Evolutionary conservation across 2,797 vertebrate genomes (phyloP), one percentile per base, ranked within the genome.

Genomic region (Miichthys miiuy): DNA sequence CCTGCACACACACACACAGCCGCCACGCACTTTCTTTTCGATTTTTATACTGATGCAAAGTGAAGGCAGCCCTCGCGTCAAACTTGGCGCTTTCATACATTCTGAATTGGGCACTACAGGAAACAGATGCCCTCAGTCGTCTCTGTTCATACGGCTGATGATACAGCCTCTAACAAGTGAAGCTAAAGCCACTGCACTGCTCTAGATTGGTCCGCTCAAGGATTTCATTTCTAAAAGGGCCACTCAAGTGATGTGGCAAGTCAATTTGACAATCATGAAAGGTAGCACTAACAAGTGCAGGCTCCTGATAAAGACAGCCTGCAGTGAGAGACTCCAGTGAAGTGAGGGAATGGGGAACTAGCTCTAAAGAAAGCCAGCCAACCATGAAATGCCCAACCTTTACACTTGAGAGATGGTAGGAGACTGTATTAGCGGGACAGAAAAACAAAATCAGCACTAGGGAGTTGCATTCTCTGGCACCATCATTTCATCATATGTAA

Each of bases 201-300:
- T 83, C 56, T 69, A 73, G 70, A 83, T 65, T 75, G 78, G 83
- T 58, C 73, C 64, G 90, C 72, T 84, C 70, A 67, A 79, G 85
- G 87, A 87, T 83, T 89, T 71, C 57, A 69, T 78, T 87, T 84
- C 54, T 81, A 79, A 88, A 86, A 89, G 80, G 73, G 74, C 89
- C 88, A 88, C 85, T 93, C 92, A 68, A 91, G 72, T 88, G 91
- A 94, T 76, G 81, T 75, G 91, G 78, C 23, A 4, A 89, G 95
- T 91, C 91, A 92, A 90, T 91, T 72, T 95, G 89, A 94, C 89
- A 89, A 91, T 91, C 93, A 91, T 94, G 86, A 95, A 94, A 94
- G 86, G 92, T 79, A 89, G 77, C 85, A 84, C 80, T 87, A 91
- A 94, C 81, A 92, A 91, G 90, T 89, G 85, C 82, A 86, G 91